These are phyloP conservation scores for Hybognathus amarus DNA, from an alignment of 2,797 vertebrate genomes.

Conservation along the genomic window DNA sequence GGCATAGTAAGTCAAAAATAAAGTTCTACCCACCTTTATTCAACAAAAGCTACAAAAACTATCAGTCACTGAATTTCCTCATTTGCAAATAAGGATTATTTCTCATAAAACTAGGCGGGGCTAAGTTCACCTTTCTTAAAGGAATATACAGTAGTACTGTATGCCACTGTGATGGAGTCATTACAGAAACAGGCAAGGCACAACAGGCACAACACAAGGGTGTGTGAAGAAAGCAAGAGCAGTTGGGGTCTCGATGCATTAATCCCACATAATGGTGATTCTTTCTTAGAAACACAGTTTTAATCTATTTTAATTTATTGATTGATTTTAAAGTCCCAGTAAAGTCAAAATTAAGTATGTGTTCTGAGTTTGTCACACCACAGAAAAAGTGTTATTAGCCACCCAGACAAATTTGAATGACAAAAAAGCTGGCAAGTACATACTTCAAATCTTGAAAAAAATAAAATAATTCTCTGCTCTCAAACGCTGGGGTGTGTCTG, in stretches of 20 bases:
- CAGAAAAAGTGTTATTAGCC: no score
- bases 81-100: constrained; percentile 51
- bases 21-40: constrained; percentile 63
- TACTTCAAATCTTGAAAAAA: no score
- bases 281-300: not conserved
- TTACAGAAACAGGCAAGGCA: constrained; percentile 13
- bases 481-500: no score
- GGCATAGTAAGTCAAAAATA: constrained; percentile 6
- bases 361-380: no score
- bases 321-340: not conserved
- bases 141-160: not conserved
- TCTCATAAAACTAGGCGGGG: constrained; percentile 54
- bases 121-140: constrained; percentile 59
- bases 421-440: no score
- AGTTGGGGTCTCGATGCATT: constrained; percentile 21
- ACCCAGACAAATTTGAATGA: no score
- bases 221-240: constrained; percentile 17
- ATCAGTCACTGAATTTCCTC: constrained; percentile 52
- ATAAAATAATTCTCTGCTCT: no score
- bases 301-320: not conserved
- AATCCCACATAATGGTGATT: not conserved
- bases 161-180: not conserved
- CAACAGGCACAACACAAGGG: constrained; percentile 25
- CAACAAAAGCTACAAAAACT: constrained; percentile 58
- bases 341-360: no score